phyloP scores from a whole-genome alignment of 2,113 vertebrate genomes.

The Cinclus cinclus region DNA sequence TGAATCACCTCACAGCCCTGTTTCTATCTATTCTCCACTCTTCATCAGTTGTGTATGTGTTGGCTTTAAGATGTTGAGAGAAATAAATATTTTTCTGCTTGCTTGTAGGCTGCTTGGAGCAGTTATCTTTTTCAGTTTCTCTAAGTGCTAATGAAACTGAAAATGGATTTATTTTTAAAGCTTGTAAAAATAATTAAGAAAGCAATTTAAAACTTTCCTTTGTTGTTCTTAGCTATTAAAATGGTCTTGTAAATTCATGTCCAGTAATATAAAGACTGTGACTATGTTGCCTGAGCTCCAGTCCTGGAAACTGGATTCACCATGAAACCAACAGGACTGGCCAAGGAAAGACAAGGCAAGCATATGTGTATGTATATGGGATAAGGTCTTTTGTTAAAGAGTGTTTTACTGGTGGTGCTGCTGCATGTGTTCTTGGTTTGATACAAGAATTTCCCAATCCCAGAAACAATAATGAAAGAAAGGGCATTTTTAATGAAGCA shows the following conservation, averaged over 20 bases:
- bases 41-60: neutral
- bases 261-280: neutral
- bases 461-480: neutral
- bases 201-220: neutral
- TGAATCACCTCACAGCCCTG: neutral
- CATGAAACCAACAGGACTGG: neutral
- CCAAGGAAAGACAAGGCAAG: neutral
- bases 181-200: neutral
- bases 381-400: neutral
- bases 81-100: neutral
- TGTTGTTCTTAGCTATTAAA: neutral
- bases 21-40: neutral
- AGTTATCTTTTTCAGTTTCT: neutral
- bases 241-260: neutral
- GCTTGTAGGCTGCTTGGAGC: neutral
- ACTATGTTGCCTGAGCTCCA: neutral
- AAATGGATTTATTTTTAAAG: neutral
- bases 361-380: fast-evolving
- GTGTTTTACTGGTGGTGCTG: neutral
- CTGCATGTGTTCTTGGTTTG: neutral
- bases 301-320: neutral
- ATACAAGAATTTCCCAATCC: neutral
- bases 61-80: neutral
- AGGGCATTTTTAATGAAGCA: neutral
- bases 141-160: neutral